A percentile compares a stretch with the other conserved stretches of the same genome.
Conservation (phyloP, 1,140 invertebrate genomes). For the Lithobius niger region DNA sequence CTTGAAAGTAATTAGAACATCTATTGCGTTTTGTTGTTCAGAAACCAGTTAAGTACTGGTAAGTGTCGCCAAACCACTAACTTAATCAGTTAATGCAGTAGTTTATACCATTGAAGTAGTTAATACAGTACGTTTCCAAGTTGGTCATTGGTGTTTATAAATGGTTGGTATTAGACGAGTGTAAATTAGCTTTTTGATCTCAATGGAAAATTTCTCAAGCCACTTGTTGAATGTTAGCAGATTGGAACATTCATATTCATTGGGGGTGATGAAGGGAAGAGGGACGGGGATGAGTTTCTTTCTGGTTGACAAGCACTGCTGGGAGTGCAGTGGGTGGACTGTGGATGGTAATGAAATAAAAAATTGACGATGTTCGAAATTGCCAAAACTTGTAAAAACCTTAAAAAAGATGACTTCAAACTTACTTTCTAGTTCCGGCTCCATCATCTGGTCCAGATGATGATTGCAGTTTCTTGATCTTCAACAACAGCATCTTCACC, state of each 20-base stretch:
- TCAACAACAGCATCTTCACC: background rate
- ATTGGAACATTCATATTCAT: background rate
- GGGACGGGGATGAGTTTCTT: background rate
- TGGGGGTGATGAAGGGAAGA: background rate
- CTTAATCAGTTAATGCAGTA: too few species aligned
- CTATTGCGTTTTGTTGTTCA: too few species aligned
- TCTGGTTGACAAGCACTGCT: background rate
- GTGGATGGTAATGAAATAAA: background rate
- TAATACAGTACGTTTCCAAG: too few species aligned
- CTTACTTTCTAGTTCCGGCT: constrained; percentile 1
- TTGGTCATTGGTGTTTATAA: too few species aligned
- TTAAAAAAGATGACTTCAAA: background rate
- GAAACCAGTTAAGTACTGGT: too few species aligned
- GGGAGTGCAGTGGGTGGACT: background rate
- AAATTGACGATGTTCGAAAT: background rate
- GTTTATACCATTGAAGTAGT: too few species aligned
- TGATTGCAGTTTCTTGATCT: constrained; percentile 1
- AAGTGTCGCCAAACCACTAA: too few species aligned
- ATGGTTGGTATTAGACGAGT: too few species aligned
- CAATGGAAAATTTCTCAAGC: too few species aligned
- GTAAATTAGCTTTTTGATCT: too few species aligned
- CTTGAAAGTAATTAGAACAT: too few species aligned
- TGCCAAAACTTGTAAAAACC: background rate
- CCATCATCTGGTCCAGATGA: background rate
- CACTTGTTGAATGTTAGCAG: background rate